phyloP scores from a whole-genome alignment of 2,113 vertebrate genomes.

The Setophaga kirtlandii region DNA sequence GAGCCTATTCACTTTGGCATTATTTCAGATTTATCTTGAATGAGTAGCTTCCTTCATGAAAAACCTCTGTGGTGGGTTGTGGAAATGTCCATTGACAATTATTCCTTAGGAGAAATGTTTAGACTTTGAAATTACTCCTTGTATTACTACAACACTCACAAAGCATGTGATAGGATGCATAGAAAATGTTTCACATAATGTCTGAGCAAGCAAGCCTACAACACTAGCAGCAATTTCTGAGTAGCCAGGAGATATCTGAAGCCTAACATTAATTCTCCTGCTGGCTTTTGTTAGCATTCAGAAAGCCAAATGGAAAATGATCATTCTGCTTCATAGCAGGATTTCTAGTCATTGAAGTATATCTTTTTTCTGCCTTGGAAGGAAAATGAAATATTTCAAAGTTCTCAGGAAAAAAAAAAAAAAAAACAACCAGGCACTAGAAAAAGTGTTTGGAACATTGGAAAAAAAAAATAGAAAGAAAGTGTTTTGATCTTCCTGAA shows the following conservation, averaged over 20 bases:
- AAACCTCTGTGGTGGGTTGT: not conserved
- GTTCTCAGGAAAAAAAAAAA: not conserved
- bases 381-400: conserved; percentile 61
- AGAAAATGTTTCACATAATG: conserved; percentile 8
- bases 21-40: conserved; percentile 15
- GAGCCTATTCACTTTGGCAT: not conserved
- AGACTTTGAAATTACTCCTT: conserved; percentile 46
- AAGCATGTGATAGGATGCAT: conserved; percentile 16
- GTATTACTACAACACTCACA: conserved; percentile 22
- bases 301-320: conserved; percentile 59
- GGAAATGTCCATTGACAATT: conserved; percentile 24
- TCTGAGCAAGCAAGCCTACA: conserved; percentile 33
- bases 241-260: conserved; percentile 53
- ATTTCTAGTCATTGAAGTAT: conserved; percentile 63
- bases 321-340: conserved; percentile 54
- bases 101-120: conserved; percentile 25
- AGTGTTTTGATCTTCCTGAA: conserved; percentile 13
- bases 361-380: conserved; percentile 62
- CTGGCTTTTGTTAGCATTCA: conserved; percentile 63
- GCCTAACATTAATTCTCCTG: conserved; percentile 43
- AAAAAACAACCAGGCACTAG: not conserved
- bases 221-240: not conserved
- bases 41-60: not conserved
- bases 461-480: not conserved
- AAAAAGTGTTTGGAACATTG: conserved; percentile 28